Percentiles rank a stretch among this genome's conserved stretches.
Conservation (phyloP, 2,888 invertebrate species). For the Lingula anatina region DNA sequence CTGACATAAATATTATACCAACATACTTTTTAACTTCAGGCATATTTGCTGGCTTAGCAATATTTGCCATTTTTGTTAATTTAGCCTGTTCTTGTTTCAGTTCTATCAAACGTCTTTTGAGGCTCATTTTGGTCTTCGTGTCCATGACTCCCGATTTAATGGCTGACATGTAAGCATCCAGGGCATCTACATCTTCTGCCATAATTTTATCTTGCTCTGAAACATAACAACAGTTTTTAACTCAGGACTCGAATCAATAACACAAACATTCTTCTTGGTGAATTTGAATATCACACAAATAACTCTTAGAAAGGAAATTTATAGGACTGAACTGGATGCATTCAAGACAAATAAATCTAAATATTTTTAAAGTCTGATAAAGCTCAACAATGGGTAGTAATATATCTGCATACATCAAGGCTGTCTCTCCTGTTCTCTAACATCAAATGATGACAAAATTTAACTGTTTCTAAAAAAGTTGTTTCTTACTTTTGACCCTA, state of each 20-base stretch:
- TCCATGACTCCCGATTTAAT: conserved; percentile 53
- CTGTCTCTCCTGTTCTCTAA: too few species aligned
- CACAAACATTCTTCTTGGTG: too few species aligned
- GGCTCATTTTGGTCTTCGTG: conserved; percentile 49
- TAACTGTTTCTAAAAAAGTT: too few species aligned
- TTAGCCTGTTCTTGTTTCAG: conserved; percentile 66
- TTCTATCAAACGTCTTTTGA: conserved; percentile 60
- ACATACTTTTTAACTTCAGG: conserved; percentile 30
- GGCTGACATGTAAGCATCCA: conserved; percentile 75
- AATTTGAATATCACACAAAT: too few species aligned
- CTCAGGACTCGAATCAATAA: neutral
- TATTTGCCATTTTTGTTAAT: conserved; percentile 67
- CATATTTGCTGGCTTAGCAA: conserved; percentile 56
- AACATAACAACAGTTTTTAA: neutral
- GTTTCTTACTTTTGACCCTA: too few species aligned
- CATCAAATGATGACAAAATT: too few species aligned
- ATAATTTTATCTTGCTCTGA: conserved; percentile 28
- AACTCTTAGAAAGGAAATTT: too few species aligned
- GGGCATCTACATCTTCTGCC: conserved; percentile 63
- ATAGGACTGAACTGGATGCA: too few species aligned
- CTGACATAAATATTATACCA: neutral
- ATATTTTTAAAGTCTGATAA: too few species aligned
- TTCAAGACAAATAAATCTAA: too few species aligned
- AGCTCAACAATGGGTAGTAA: too few species aligned
- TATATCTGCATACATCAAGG: too few species aligned